A percentile compares a stretch with the other conserved stretches of the same genome.
Evolutionary conservation across 92 coral and sea anemone species (phyloP).

Genomic region (Epizoanthus illoricatus): DNA sequence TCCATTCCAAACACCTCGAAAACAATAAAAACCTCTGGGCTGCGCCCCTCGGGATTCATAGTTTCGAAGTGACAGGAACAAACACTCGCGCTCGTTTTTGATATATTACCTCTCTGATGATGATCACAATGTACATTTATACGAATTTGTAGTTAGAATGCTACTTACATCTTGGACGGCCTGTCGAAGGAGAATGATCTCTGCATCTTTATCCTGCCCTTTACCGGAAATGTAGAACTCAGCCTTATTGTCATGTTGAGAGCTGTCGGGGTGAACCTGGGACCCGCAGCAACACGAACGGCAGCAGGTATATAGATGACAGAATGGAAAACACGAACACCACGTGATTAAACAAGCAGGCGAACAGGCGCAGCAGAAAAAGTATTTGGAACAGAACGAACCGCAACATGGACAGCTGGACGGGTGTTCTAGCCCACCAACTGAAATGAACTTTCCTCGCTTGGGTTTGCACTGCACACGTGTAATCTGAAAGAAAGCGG

Average conservation of each 20-base stretch:
- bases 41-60: no score
- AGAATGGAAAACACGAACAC: slow-evolving; percentile 73
- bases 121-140: no score
- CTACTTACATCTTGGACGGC: slow-evolving; percentile 55
- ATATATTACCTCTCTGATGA: no score
- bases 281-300: slow-evolving; percentile 63
- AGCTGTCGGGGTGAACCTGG: slow-evolving; percentile 53
- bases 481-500: slow-evolving; percentile 35
- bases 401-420: slow-evolving; percentile 30
- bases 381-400: slow-evolving; percentile 41
- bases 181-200: slow-evolving; percentile 61
- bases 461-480: slow-evolving; percentile 54
- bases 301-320: slow-evolving; percentile 59
- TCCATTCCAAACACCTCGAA: no score
- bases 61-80: no score
- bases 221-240: slow-evolving; percentile 79
- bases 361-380: slow-evolving; percentile 59
- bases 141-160: not conserved
- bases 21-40: no score
- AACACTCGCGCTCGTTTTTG: no score
- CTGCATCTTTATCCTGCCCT: slow-evolving; percentile 70
- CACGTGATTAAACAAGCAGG: slow-evolving; percentile 64
- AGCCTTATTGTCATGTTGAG: slow-evolving; percentile 39
- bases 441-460: slow-evolving; percentile 17
- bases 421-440: not conserved